Base-by-base conservation (phyloP, 2,888 invertebrate genomes). In the Lapara coniferarum region DNA sequence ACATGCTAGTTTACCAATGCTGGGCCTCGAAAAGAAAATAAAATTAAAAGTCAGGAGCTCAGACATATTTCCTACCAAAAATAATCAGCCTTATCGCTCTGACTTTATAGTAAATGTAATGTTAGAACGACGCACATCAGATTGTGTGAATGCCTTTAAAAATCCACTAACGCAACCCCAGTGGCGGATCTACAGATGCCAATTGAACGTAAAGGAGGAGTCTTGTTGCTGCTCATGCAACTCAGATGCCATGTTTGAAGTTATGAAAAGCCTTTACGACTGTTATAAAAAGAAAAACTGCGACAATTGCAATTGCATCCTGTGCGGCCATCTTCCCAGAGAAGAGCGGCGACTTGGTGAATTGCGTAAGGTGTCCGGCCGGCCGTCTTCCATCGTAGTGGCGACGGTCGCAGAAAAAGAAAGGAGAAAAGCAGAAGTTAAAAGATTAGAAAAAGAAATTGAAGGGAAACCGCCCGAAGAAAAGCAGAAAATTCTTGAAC, bases 221-320 rank as follows among this genome's bases (percentile, higher is more conserved):
- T 79, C 75, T 56, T 90, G 86, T 73, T 89, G 88, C 68, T 88
- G 88, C 74, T 82, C 84, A 1, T 89, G 89, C 74, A 89, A 90
- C 75, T 89, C 90, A n/a, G 90, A 90, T 74, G 88, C 88, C 8
- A 89, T 90, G 87, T 90, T 90, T 72, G 89, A 90, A 76, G 90
- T 90, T n/a, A 89, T 90, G 90, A 90, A 90, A 77, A 83, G 89
- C 69, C 82, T 90, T 12, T 90, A 90, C 70, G 90, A 90, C 66
- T 90, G 90, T 72, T 90, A 90, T 66, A 90, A 90, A 74, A 89
- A 85, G 74, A 90, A 88, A 79, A 85, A 89, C 73, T 90, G 90
- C 71, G 82, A 89, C 72, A 73, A 87, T 71, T 90, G 90, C 74
- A 82, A 87, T 53, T 90, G 90, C 71, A 85, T 90, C 70, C 79